Conservation (phyloP, 53 echinoderm and acorn worm genomes). For the Echinarachnius parma region DNA sequence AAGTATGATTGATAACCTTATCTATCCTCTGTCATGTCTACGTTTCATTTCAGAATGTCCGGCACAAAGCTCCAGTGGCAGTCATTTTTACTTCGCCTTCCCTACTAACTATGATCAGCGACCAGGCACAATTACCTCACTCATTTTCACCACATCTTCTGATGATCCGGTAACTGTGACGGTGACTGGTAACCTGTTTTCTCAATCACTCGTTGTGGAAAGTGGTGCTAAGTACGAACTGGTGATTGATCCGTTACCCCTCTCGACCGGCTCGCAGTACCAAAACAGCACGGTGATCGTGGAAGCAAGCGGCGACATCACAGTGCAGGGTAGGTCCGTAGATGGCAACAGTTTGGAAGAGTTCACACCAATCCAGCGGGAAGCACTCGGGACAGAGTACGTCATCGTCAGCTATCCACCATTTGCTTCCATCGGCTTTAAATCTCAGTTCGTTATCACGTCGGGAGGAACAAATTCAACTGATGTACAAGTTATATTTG, state of each 20-base stretch:
- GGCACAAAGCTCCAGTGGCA: conserved; percentile 29
- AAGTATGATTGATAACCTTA: too few species aligned
- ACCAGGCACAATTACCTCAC: conserved; percentile 13
- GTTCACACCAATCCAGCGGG: conserved; percentile 64
- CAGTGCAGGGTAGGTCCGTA: conserved; percentile 68
- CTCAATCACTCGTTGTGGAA: neutral
- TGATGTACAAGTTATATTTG: conserved; percentile 40
- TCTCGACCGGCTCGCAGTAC: conserved; percentile 45
- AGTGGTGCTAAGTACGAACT: neutral
- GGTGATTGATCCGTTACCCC: conserved; percentile 19
- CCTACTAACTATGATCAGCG: conserved; percentile 16
- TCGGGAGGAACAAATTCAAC: conserved; percentile 40
- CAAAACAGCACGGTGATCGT: conserved; percentile 72
- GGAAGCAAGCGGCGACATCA: conserved; percentile 46
- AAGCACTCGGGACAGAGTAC: conserved; percentile 73
- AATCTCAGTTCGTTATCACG: conserved; percentile 69
- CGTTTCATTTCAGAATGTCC: too few species aligned
- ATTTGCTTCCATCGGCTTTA: conserved; percentile 47
- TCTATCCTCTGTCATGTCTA: too few species aligned
- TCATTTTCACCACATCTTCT: conserved; percentile 23
- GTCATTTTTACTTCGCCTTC: conserved; percentile 34
- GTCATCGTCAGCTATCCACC: conserved; percentile 74
- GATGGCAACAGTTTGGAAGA: conserved; percentile 66
- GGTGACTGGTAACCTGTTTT: conserved; percentile 53
- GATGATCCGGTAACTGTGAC: conserved; percentile 25